Percentiles rank a stretch among this genome's conserved stretches.
Conservation (phyloP, 37 sponge, comb jelly and placozoan species). For the Mnemiopsis leidyi region DNA sequence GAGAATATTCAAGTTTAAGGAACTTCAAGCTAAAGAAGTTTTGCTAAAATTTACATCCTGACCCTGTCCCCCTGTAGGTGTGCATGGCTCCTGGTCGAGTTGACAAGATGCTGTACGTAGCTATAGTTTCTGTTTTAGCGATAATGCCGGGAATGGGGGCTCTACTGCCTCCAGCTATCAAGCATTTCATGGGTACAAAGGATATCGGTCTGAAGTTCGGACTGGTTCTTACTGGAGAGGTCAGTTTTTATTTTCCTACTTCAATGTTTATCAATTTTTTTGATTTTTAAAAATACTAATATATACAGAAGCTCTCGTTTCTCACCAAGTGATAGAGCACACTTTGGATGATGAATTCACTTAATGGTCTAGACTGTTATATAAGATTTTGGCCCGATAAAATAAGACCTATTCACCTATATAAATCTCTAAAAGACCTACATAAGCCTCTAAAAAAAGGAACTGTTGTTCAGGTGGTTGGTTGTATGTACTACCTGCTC, state of each 20-base stretch:
- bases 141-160: conserved; percentile 48
- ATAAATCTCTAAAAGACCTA: background rate
- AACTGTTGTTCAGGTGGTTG: conserved; percentile 51
- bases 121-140: background rate
- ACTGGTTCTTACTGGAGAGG: conserved; percentile 55
- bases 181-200: conserved; percentile 38
- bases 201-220: conserved; percentile 28
- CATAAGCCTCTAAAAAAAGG: background rate
- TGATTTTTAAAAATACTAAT: no score
- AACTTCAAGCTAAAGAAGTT: no score
- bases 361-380: no score
- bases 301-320: no score
- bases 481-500: conserved; percentile 49
- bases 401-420: background rate
- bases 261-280: no score
- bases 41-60: no score
- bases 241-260: background rate
- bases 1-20: no score
- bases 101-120: conserved; percentile 15
- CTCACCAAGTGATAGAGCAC: no score
- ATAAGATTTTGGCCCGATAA: no score
- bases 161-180: conserved; percentile 36
- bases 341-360: no score
- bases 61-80: no score
- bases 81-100: background rate